A percentile compares a stretch with the other conserved stretches of the same genome.
phyloP scores from a whole-genome alignment of 2,113 vertebrate species.

The Equus quagga region DNA sequence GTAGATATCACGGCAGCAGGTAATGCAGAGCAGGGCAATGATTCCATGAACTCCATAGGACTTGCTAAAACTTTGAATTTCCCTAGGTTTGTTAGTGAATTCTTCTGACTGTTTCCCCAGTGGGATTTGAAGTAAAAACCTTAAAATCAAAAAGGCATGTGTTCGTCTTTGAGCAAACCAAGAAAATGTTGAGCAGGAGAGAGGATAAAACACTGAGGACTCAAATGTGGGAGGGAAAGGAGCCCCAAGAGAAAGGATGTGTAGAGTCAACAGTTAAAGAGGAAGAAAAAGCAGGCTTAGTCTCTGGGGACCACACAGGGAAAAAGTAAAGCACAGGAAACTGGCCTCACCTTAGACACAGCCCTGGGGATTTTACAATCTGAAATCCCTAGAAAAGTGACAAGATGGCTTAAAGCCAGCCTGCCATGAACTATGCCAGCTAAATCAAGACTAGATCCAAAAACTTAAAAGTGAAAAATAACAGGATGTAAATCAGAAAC shows the following conservation, averaged over 20 bases:
- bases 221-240: not conserved
- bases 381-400: not conserved
- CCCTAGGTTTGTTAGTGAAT: not conserved
- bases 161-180: not conserved
- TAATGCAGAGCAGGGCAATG: not conserved
- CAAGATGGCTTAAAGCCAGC: not conserved
- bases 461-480: not conserved
- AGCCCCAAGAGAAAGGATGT: not conserved
- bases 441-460: not conserved
- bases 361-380: not conserved
- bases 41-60: not conserved
- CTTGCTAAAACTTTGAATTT: conserved; percentile 6
- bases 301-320: not conserved
- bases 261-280: not conserved
- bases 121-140: not conserved
- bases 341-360: not conserved
- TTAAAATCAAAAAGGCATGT: conserved; percentile 15
- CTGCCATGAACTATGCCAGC: not conserved
- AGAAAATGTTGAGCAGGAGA: not conserved
- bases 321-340: not conserved
- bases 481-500: not conserved
- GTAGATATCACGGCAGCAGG: not conserved
- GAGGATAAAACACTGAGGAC: not conserved
- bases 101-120: not conserved
- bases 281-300: not conserved